Evolutionary conservation across 2,888 invertebrate genomes (phyloP).

Genomic region (Morpho achilles): DNA sequence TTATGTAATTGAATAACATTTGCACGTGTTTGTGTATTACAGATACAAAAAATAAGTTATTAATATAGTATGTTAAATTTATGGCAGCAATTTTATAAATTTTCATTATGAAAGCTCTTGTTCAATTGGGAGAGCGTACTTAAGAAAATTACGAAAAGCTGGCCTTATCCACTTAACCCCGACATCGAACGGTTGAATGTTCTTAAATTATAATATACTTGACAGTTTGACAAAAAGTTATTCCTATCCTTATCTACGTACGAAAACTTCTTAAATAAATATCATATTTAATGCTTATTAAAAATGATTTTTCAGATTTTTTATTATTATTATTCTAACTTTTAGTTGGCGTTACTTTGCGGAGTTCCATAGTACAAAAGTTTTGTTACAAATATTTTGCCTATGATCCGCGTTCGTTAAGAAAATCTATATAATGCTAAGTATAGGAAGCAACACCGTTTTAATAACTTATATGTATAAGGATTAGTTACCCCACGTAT

Average conservation of each 20-base stretch:
- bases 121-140: conserved; percentile 64
- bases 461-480: no score
- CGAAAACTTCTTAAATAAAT: neutral
- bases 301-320: neutral
- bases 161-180: conserved; percentile 65
- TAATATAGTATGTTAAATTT: conserved; percentile 31
- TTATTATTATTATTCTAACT: no score
- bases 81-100: conserved; percentile 74
- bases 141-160: conserved; percentile 72
- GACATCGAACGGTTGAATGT: conserved; percentile 64
- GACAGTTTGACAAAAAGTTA: conserved; percentile 7
- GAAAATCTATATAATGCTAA: no score
- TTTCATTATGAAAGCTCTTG: conserved; percentile 68
- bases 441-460: no score
- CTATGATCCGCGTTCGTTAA: no score
- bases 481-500: no score
- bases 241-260: conserved; percentile 3
- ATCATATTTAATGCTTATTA: neutral
- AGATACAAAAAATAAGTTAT: no score
- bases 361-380: no score
- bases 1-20: no score
- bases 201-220: conserved; percentile 30
- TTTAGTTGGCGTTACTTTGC: no score
- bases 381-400: no score
- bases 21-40: no score